Evolutionary conservation across 2,888 invertebrate genomes (phyloP).

Genomic region (Cheilosia soror): DNA sequence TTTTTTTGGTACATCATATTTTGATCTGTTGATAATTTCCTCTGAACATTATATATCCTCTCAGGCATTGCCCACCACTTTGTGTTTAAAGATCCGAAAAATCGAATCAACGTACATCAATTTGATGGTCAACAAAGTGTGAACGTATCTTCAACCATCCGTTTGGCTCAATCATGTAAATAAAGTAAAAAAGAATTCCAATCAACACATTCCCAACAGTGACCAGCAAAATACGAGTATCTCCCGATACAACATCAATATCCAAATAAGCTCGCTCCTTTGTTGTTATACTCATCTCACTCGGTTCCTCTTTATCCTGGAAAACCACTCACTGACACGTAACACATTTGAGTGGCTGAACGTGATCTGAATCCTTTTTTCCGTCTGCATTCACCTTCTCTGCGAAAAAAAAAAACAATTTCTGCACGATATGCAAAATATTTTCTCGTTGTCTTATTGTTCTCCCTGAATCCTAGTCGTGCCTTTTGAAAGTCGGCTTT

Average conservation of each 20-base stretch:
- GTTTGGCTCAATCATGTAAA: conserved; percentile 47
- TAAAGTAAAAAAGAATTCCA: conserved; percentile 56
- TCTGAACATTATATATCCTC: conserved; percentile 10
- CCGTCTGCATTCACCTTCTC: conserved; percentile 33
- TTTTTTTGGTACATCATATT: neutral
- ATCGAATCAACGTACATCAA: conserved; percentile 68
- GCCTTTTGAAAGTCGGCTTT: conserved; percentile 20
- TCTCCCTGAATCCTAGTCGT: conserved; percentile 23
- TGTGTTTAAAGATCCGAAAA: conserved; percentile 31
- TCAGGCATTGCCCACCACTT: conserved; percentile 39
- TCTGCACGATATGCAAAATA: conserved; percentile 68
- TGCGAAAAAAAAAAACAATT: conserved; percentile 35
- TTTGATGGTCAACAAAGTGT: conserved; percentile 52
- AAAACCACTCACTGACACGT: conserved; percentile 75
- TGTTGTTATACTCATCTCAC: conserved; percentile 27
- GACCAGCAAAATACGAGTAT: conserved; percentile 14
- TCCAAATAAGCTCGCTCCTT: conserved; percentile 50
- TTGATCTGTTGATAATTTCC: neutral
- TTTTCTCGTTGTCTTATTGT: conserved; percentile 44
- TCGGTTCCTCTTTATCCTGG: conserved; percentile 63
- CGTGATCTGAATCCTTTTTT: conserved; percentile 72
- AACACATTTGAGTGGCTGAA: conserved; percentile 76
- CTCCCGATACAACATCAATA: conserved; percentile 47
- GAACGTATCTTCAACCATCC: conserved; percentile 31
- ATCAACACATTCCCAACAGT: conserved; percentile 67